Evolutionary conservation across 30 jellyfish, hydroid and myxozoan genomes (phyloP), one percentile per base, ranked within the genome.

Genomic region (Turritopsis dohrnii): DNA sequence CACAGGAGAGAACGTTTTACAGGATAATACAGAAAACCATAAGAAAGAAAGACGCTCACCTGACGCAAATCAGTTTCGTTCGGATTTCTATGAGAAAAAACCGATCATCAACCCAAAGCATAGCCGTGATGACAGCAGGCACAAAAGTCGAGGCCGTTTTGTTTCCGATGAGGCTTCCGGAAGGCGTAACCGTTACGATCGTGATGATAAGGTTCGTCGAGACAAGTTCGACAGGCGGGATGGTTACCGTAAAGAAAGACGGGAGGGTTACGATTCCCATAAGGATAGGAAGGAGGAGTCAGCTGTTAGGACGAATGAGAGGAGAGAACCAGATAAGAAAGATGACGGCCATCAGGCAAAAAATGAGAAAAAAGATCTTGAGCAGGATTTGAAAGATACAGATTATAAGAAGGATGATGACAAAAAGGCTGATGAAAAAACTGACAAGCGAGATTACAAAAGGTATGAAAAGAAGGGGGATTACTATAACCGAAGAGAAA

Each of bases 351-450:
- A 74, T n/a, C 73, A 29, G n/a, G 54, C 54, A 21, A 31, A 24
- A 65, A 81, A 77, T 28, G 83, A 74, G 73, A 76, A 79, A 69
- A 90, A 84, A 7, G 93, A 89, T 27, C 72, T 86, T 0, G 91
- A 75, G 73, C 75, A 52, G 22, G 28, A 81, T 53, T 18, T 60
- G 29, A 74, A 29, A 25, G 54, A 8, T 52, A 83, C 89, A 20
- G 54, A 79, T 41, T 79, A 76, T 53, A 71, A 22, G 80, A 53
- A 73, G 20, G 79, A 88, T 53, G 74, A 74, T 16, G 86, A 77
- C 71, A 90, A 89, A 26, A 90, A 73, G 21, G 90, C 71, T 17
- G 89, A 66, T 9, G 90, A 41, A 72, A 84, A 81, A 17, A 80
- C 77, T 31, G 84, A 83, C 4, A 53, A 41, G 31, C 66, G 71